Evolutionary conservation across 2,888 invertebrate species (phyloP), one percentile per base, ranked within the genome.

Genomic region (Ramazzottius varieornatus): DNA sequence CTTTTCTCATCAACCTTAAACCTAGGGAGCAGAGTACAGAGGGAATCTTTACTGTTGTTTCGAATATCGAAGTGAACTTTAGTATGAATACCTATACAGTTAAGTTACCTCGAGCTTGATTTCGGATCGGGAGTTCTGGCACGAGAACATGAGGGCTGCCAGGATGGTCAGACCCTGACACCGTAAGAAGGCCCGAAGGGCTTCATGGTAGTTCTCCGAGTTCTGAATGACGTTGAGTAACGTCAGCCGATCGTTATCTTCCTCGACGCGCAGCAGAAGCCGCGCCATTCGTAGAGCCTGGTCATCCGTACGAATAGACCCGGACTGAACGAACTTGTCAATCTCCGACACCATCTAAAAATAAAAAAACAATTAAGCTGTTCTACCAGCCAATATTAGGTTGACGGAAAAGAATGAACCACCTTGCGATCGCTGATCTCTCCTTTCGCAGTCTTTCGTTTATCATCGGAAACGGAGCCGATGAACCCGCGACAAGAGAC

Each of bases 401-500:
- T n/a, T n/a, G n/a, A n/a, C n/a, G n/a, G n/a, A n/a, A n/a, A n/a
- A n/a, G n/a, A n/a, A n/a, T n/a, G 40, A 20, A 8, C 40, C 20
- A 54, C 54, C 29, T 54, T 54, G 54, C 54, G 54, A 54, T 54
- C 54, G 29, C 54, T 54, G 29, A 54, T 54, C 20, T 54, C 54
- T 54, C 54, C 54, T 29, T 54, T 54, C 4, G 54, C 13, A 8
- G 24, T 29, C 54, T 54, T 54, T 24, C 54, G 54, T 4, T 54
- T 29, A 4, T 54, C 54, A 4, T 29, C 29, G n/a, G n/a, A 8
- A 24, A 54, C 54, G 29, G 54, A 54, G 0, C 96, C 96, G 68
- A 98, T 88, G 86, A 88, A 92, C 0, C 98, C 96, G 32, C 91
- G 84, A 74, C 98, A 98, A 71, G 83, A 85, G 13, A 81, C 73